These are phyloP conservation scores for Scaptomyza graminum DNA, from an alignment of 1,140 invertebrate genomes.

Conservation along the genomic window DNA sequence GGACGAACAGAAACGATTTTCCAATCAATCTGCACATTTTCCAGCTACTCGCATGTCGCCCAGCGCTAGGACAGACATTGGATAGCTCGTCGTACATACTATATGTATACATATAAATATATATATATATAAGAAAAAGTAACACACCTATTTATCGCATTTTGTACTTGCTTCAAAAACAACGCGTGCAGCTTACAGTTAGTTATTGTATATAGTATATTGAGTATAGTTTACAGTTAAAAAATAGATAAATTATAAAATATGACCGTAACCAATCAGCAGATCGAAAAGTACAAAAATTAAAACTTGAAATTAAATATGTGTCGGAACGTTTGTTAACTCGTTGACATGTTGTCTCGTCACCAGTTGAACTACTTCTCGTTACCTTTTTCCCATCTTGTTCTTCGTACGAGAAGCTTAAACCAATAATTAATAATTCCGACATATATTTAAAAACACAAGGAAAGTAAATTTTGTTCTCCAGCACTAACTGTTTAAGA, in stretches of 20 bases:
- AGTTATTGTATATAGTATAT: slow-evolving; percentile 33
- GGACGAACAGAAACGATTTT: slow-evolving; percentile 58
- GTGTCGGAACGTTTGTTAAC: no score
- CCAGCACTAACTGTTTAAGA: not conserved
- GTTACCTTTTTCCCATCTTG: no score
- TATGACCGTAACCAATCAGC: slow-evolving; percentile 28
- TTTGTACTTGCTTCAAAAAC: slow-evolving; percentile 48
- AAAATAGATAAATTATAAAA: slow-evolving; percentile 11
- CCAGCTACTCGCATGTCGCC: slow-evolving; percentile 83
- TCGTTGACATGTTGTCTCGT: no score
- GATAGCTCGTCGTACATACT: slow-evolving; percentile 41
- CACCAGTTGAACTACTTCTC: no score
- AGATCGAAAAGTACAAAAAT: not conserved
- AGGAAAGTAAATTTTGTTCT: not conserved
- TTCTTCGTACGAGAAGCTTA: no score
- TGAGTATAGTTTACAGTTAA: slow-evolving; percentile 2
- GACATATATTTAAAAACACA: not conserved
- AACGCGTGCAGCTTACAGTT: slow-evolving; percentile 65
- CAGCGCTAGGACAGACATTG: slow-evolving; percentile 76
- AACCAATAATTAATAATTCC: not conserved
- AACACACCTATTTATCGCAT: slow-evolving; percentile 50
- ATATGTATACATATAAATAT: slow-evolving; percentile 12
- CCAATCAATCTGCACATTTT: slow-evolving; percentile 21
- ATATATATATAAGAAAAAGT: slow-evolving; percentile 13
- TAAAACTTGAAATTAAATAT: not conserved